phyloP scores from a whole-genome alignment of 2,113 vertebrate species.

The Tenebrosternarchus preto region DNA sequence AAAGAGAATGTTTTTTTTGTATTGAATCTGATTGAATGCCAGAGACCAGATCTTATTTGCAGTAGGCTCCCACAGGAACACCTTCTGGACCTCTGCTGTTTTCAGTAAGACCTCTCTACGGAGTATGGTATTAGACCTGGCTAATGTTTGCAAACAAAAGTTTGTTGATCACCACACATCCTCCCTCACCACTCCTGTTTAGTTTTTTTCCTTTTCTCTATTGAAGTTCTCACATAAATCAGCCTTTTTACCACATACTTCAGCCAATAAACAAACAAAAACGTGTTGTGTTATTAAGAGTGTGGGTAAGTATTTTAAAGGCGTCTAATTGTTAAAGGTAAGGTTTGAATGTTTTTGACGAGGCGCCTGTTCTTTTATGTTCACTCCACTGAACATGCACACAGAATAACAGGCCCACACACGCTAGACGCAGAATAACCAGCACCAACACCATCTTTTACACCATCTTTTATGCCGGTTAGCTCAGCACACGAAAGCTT shows the following conservation, averaged over 20 bases:
- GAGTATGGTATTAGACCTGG: not conserved
- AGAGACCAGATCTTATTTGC: slow-evolving; percentile 9
- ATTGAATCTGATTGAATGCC: not conserved
- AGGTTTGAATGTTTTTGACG: not conserved
- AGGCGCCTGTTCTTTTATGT: not conserved
- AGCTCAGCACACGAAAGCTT: not conserved
- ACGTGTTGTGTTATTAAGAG: not conserved
- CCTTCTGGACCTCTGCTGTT: not conserved
- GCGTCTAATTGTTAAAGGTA: not conserved
- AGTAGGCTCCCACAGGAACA: not conserved
- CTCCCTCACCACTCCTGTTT: not conserved
- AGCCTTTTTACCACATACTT: not conserved
- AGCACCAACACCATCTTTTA: not conserved
- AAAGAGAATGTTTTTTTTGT: not conserved
- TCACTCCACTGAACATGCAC: not conserved
- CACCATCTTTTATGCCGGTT: not conserved
- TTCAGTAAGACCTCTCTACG: not conserved
- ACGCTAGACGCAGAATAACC: not conserved
- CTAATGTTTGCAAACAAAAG: not conserved
- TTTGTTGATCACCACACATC: not conserved
- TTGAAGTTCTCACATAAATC: not conserved
- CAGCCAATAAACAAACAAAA: not conserved
- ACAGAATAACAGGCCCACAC: not conserved
- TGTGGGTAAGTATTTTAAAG: not conserved
- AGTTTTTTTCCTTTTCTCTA: slow-evolving; percentile 7